Percentiles rank a stretch among this genome's conserved stretches.
These are phyloP conservation scores for Eucera pruinosa DNA, from an alignment of 2,888 invertebrate species.

Conservation along the genomic window DNA sequence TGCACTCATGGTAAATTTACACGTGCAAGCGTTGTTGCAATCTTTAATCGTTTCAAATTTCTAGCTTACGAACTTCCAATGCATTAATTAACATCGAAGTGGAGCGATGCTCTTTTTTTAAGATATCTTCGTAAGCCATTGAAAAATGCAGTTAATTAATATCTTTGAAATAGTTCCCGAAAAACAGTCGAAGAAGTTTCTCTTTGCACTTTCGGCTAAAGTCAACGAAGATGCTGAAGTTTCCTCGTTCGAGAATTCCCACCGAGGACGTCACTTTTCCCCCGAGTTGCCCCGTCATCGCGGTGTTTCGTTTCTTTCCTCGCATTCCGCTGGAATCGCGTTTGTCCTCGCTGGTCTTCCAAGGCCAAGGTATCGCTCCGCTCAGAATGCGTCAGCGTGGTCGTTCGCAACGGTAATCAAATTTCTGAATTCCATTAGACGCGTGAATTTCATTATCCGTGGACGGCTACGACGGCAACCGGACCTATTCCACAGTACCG, in stretches of 20 bases:
- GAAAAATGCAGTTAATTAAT: neutral
- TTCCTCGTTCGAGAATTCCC: neutral
- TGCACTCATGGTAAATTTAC: no score
- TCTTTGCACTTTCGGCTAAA: neutral
- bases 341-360: constrained; percentile 2
- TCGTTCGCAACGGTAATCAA: constrained; percentile 67
- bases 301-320: constrained; percentile 22
- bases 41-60: no score
- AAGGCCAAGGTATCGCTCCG: constrained; percentile 23
- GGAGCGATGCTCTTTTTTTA: no score
- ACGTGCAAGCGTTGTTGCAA: no score
- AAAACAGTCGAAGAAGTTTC: neutral
- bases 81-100: no score
- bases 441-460: constrained; percentile 61
- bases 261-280: constrained; percentile 12
- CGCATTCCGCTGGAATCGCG: constrained; percentile 14
- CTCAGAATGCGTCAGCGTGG: constrained; percentile 26
- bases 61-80: no score
- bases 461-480: constrained; percentile 20
- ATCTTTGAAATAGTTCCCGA: no score
- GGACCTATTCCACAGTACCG: constrained; percentile 51
- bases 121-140: neutral
- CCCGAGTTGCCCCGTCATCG: neutral
- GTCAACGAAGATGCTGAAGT: neutral
- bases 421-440: constrained; percentile 66